Conservation (phyloP, 2,888 invertebrate species). For the Andrena praecox region DNA sequence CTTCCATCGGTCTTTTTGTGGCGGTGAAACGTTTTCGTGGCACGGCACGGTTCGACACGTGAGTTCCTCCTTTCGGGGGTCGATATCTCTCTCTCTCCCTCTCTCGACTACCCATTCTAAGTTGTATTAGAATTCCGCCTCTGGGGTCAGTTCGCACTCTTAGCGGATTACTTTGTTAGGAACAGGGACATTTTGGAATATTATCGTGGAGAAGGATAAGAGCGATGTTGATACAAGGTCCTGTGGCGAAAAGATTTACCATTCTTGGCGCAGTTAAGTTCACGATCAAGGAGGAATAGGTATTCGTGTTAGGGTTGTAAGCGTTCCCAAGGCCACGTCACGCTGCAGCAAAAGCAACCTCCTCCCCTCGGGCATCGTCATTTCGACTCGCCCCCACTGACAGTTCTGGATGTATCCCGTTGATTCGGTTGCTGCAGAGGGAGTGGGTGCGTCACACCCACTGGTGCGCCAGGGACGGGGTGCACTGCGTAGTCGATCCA, state of each 20-base stretch:
- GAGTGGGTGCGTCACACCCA: constrained; percentile 66
- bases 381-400: constrained; percentile 58
- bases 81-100: too few relatives aligned
- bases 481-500: constrained; percentile 58
- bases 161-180: too few relatives aligned
- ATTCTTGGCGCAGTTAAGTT: not conserved
- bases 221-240: too few relatives aligned
- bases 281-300: not conserved
- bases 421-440: constrained; percentile 53
- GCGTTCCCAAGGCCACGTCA: constrained; percentile 68
- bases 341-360: constrained; percentile 57
- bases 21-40: constrained; percentile 14
- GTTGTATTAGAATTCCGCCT: too few relatives aligned
- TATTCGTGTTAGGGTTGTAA: constrained; percentile 44
- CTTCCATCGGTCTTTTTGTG: constrained; percentile 12
- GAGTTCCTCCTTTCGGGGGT: not conserved
- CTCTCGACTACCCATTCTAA: too few relatives aligned
- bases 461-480: constrained; percentile 34
- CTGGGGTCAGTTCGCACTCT: too few relatives aligned
- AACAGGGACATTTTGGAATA: too few relatives aligned
- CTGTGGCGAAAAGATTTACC: too few relatives aligned
- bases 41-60: not conserved
- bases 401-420: constrained; percentile 58
- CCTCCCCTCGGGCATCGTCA: constrained; percentile 47
- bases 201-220: too few relatives aligned